Percentiles rank a stretch among this genome's conserved stretches.
Evolutionary conservation across 2,888 invertebrate species (phyloP).

Genomic region (Melinaea marsaeus): DNA sequence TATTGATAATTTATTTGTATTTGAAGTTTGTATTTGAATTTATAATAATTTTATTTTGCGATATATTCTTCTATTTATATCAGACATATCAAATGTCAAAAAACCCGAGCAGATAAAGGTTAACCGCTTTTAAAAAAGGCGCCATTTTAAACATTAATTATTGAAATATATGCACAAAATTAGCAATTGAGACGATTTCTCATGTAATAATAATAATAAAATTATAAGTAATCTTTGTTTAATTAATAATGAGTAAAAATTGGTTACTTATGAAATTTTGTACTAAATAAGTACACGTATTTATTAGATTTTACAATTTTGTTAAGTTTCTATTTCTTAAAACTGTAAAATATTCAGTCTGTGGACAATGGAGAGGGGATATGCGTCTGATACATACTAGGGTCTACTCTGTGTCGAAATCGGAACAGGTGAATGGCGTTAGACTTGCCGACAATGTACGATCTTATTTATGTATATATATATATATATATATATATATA

Average conservation of each 20-base stretch:
- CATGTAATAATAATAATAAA: neutral
- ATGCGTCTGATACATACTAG: neutral
- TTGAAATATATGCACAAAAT: neutral
- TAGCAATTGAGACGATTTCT: neutral
- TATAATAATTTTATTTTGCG: too few species aligned
- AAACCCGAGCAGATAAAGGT: conserved; percentile 17
- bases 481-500: neutral
- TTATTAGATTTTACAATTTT: too few species aligned
- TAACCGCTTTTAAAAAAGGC: conserved; percentile 22
- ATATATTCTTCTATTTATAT: too few species aligned
- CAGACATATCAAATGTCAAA: neutral
- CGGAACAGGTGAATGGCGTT: conserved; percentile 27
- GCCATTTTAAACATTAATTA: neutral
- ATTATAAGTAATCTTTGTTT: too few species aligned
- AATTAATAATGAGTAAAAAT: too few species aligned
- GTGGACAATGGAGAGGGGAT: too few species aligned
- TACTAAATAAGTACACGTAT: too few species aligned
- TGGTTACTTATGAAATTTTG: too few species aligned
- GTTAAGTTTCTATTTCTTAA: too few species aligned
- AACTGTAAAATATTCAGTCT: too few species aligned
- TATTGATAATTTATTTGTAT: too few species aligned
- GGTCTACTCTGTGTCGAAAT: conserved; percentile 22
- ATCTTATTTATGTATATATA: neutral
- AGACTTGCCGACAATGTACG: conserved; percentile 11
- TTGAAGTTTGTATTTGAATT: too few species aligned